These are phyloP conservation scores for Epizoanthus stellaris DNA, from an alignment of 92 coral and sea anemone species.

Conservation along the genomic window DNA sequence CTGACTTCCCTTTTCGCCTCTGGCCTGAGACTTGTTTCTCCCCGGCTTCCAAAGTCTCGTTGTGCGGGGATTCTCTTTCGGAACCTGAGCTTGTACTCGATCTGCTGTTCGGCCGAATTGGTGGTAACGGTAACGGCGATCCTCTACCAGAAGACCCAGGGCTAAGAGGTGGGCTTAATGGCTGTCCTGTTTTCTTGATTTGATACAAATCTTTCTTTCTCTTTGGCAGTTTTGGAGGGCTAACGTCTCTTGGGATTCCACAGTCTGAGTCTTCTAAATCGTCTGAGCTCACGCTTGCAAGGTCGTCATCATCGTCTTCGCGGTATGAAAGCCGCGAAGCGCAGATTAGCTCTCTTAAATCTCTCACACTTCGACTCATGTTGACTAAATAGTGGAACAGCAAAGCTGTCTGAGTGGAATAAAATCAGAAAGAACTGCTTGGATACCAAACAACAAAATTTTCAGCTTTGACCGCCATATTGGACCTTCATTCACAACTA, in stretches of 20 bases:
- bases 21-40: conserved; percentile 40
- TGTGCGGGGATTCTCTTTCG: background rate
- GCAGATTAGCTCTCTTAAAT: conserved; percentile 86
- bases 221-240: conserved; percentile 74
- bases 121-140: conserved; percentile 87
- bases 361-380: conserved; percentile 92
- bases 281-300: conserved; percentile 26
- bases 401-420: background rate
- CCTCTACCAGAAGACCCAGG: conserved; percentile 77
- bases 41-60: background rate
- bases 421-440: conserved; percentile 39
- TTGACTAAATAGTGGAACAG: background rate
- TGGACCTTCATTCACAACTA: conserved; percentile 14
- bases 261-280: conserved; percentile 45
- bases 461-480: conserved; percentile 76
- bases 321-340: conserved; percentile 91
- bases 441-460: conserved; percentile 43
- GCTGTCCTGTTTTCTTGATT: conserved; percentile 32
- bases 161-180: conserved; percentile 67
- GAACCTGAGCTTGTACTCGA: conserved; percentile 53
- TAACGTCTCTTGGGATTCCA: conserved; percentile 31
- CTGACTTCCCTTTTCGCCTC: conserved; percentile 36
- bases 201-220: conserved; percentile 56
- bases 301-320: conserved; percentile 68
- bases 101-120: conserved; percentile 57